A percentile compares a stretch with the other conserved stretches of the same genome.
These are phyloP conservation scores for Hydrozoanthus gracilis DNA, from an alignment of 92 coral and sea anemone genomes.

Conservation along the genomic window DNA sequence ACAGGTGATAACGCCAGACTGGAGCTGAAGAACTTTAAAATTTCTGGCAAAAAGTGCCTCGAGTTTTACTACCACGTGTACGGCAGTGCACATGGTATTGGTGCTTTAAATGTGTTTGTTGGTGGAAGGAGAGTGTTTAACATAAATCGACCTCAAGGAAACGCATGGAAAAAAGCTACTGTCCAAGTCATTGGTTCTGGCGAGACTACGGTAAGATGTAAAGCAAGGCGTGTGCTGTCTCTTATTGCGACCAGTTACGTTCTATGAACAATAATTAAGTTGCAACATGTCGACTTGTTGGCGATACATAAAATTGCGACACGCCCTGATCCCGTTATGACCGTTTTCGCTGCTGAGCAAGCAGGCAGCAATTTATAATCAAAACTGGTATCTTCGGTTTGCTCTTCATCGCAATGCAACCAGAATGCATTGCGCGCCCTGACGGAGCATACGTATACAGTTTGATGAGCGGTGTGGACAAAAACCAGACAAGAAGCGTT, in stretches of 20 bases:
- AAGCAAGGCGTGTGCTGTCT: not conserved
- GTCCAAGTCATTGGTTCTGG: not conserved
- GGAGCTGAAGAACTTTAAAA: conserved; percentile 6
- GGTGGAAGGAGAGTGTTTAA: not conserved
- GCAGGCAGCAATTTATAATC: too few relatives aligned
- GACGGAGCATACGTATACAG: too few relatives aligned
- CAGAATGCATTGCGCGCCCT: too few relatives aligned
- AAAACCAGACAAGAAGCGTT: too few relatives aligned
- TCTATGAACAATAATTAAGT: not conserved
- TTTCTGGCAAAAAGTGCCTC: conserved; percentile 48
- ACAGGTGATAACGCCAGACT: conserved; percentile 22
- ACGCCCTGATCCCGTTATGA: too few relatives aligned
- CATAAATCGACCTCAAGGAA: conserved; percentile 41
- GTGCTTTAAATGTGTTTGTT: conserved; percentile 40
- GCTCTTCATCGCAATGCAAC: too few relatives aligned
- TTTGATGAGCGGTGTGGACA: too few relatives aligned
- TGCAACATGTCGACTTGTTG: too few relatives aligned
- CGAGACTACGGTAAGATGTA: conserved; percentile 13
- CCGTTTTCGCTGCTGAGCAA: too few relatives aligned
- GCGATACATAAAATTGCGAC: too few relatives aligned
- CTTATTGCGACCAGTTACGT: not conserved
- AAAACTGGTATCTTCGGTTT: too few relatives aligned
- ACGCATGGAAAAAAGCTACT: conserved; percentile 33
- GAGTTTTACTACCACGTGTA: conserved; percentile 63
- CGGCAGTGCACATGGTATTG: conserved; percentile 24